Conservation (phyloP, 1,140 invertebrate genomes). For the Brachionus plicatilis region DNA sequence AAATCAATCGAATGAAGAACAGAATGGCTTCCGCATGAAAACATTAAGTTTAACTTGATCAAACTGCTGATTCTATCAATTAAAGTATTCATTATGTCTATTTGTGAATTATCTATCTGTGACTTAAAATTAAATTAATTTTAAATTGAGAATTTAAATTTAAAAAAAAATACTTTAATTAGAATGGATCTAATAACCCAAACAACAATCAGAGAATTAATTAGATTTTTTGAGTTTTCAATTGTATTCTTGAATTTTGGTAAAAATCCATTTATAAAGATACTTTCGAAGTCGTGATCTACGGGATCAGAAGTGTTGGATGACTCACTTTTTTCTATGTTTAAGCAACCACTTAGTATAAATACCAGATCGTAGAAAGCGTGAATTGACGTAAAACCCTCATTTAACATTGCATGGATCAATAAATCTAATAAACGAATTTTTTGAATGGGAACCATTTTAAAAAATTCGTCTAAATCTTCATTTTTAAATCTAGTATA, state of each 20-base stretch:
- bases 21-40: neutral
- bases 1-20: conserved; percentile 2
- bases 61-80: neutral
- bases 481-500: neutral
- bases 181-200: neutral
- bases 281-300: conserved; percentile 2
- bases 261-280: neutral
- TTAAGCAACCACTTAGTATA: neutral
- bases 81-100: neutral
- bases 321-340: neutral
- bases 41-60: neutral
- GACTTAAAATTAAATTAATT: neutral
- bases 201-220: neutral
- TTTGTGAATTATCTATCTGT: neutral
- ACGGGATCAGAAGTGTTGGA: neutral
- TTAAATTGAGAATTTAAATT: neutral
- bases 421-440: conserved; percentile 15
- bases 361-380: neutral
- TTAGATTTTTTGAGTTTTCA: neutral
- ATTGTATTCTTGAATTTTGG: conserved; percentile 6
- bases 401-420: neutral
- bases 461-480: neutral
- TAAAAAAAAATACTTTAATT: neutral
- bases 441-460: neutral
- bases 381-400: neutral